Evolutionary conservation across 1,140 invertebrate species (phyloP).

Genomic region (Eurosta solidaginis): DNA sequence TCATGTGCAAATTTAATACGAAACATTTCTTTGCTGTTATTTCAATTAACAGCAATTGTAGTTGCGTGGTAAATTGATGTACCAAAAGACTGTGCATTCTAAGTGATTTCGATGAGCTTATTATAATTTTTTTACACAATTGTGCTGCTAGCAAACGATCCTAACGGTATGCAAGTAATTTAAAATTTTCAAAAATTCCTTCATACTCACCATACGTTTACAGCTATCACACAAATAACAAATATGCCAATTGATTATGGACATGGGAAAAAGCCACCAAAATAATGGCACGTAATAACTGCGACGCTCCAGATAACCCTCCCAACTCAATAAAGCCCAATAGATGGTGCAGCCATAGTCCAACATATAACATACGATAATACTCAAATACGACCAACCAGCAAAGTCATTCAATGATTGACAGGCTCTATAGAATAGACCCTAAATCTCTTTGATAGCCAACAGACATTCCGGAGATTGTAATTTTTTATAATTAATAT

Average conservation of each 20-base stretch:
- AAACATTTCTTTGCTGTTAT: neutral
- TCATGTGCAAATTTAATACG: neutral
- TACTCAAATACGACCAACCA: conserved; percentile 31
- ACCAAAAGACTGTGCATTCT: neutral
- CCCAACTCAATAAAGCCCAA: conserved; percentile 31
- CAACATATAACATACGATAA: conserved; percentile 29
- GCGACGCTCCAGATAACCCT: neutral
- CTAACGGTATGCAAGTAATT: neutral
- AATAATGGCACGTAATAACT: neutral
- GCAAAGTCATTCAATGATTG: conserved; percentile 28
- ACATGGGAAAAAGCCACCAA: neutral
- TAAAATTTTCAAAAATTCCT: neutral
- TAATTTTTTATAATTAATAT: neutral
- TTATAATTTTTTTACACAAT: neutral
- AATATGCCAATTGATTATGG: neutral
- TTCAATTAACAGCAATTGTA: neutral
- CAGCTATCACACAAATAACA: neutral
- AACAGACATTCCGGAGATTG: neutral
- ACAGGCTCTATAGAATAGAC: conserved; percentile 3
- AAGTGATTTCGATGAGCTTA: neutral
- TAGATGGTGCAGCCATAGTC: conserved; percentile 33
- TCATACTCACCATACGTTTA: neutral
- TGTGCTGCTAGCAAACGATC: neutral
- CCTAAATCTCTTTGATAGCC: conserved; percentile 7
- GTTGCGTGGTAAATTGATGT: neutral